A percentile compares a stretch with the other conserved stretches of the same genome.
phyloP scores from a whole-genome alignment of 2,797 vertebrate species.

The Calcarius lapponicus region DNA sequence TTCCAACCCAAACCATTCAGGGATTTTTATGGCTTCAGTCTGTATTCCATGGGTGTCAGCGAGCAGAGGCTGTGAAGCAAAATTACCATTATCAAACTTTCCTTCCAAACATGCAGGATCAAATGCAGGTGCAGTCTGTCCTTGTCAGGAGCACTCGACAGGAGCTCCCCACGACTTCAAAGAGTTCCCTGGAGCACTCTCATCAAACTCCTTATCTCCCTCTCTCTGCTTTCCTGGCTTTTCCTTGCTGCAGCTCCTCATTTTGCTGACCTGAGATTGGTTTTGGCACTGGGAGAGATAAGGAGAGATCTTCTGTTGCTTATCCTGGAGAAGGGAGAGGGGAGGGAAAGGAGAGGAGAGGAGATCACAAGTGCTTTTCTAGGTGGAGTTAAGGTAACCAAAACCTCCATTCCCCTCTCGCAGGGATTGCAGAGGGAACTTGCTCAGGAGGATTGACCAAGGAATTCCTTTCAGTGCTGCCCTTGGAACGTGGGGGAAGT shows the following conservation, averaged over 20 bases:
- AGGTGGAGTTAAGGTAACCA: not conserved
- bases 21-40: not conserved
- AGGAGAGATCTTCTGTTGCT: not conserved
- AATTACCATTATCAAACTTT: not conserved
- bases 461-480: not conserved
- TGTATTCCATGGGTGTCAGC: not conserved
- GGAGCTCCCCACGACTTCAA: slow-evolving; percentile 18
- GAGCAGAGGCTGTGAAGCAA: not conserved
- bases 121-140: not conserved
- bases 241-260: not conserved
- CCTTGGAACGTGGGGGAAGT: not conserved
- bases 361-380: not conserved
- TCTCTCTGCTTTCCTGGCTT: not conserved
- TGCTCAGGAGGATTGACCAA: not conserved
- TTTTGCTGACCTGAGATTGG: slow-evolving; percentile 17
- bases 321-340: not conserved
- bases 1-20: not conserved
- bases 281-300: not conserved
- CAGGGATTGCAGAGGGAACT: not conserved
- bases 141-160: not conserved
- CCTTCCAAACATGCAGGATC: not conserved
- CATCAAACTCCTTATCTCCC: not conserved
- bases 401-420: not conserved
- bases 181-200: not conserved
- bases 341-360: not conserved